Evolutionary conservation across 2,113 vertebrate genomes (phyloP).

Genomic region (Heptranchias perlo): DNA sequence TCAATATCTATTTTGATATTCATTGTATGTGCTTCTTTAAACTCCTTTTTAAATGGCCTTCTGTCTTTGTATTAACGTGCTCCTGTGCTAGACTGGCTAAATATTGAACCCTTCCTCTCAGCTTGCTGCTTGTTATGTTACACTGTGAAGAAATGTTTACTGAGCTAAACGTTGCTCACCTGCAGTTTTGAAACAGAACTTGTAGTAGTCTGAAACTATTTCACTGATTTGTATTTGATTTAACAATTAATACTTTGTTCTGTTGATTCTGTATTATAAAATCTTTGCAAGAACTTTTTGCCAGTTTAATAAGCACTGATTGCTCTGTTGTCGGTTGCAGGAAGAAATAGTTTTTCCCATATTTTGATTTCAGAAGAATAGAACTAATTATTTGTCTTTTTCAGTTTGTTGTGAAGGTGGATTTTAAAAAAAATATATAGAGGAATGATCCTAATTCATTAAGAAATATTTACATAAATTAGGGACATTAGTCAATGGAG

Average conservation of each 20-base stretch:
- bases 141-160: background rate
- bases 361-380: background rate
- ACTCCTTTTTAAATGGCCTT: background rate
- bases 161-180: background rate
- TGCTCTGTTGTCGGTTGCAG: background rate
- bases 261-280: constrained; percentile 13
- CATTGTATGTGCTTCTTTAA: background rate
- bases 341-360: background rate
- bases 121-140: background rate
- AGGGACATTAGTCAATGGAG: background rate
- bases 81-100: background rate
- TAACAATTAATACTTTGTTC: background rate
- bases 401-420: background rate
- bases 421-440: too few species aligned
- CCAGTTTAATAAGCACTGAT: too few species aligned
- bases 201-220: background rate
- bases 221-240: background rate
- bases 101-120: background rate
- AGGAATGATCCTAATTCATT: background rate
- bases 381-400: background rate
- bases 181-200: background rate
- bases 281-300: background rate
- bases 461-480: background rate
- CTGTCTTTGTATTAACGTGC: background rate
- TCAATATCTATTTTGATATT: constrained; percentile 9